Percentiles rank a stretch among this genome's conserved stretches.
Conservation (phyloP, 2,797 vertebrate species). For the Bovichtus variegatus region DNA sequence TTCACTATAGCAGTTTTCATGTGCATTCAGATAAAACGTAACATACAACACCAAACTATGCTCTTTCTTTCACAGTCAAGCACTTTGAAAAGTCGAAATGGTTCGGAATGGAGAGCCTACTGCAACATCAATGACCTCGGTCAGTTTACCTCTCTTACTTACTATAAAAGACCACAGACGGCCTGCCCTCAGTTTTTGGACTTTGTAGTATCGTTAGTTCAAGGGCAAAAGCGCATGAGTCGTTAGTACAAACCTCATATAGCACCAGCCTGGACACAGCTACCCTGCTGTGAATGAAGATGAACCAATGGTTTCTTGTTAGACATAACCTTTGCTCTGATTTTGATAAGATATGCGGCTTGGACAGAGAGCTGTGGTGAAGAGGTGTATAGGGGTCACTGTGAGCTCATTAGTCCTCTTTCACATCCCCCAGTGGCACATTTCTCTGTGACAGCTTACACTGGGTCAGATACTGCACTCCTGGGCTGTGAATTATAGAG, state of each 20-base stretch:
- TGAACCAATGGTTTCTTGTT: constrained; percentile 71
- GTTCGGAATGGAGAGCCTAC: constrained; percentile 94
- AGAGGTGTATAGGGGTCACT: constrained; percentile 69
- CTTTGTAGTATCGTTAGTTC: constrained; percentile 34
- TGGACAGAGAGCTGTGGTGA: constrained; percentile 41
- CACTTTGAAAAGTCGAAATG: constrained; percentile 85
- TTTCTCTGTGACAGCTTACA: constrained; percentile 57
- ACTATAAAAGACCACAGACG: constrained; percentile 16
- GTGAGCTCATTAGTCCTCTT: constrained; percentile 74
- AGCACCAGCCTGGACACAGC: constrained; percentile 18
- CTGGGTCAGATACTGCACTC: constrained; percentile 56
- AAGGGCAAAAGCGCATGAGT: constrained; percentile 52
- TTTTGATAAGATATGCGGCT: constrained; percentile 78
- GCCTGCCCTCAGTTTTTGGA: not conserved
- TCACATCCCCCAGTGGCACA: constrained; percentile 53
- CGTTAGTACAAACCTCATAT: constrained; percentile 34
- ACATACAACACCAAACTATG: constrained; percentile 22
- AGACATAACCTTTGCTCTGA: constrained; percentile 79
- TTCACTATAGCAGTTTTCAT: not conserved
- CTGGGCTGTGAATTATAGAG: constrained; percentile 43
- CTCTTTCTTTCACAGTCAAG: constrained; percentile 69
- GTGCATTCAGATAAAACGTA: not conserved
- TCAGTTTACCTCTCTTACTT: constrained; percentile 80
- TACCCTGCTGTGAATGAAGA: constrained; percentile 72
- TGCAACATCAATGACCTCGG: constrained; percentile 95